phyloP scores from a whole-genome alignment of 2,797 vertebrate species.

The Pachyuromys duprasi region DNA sequence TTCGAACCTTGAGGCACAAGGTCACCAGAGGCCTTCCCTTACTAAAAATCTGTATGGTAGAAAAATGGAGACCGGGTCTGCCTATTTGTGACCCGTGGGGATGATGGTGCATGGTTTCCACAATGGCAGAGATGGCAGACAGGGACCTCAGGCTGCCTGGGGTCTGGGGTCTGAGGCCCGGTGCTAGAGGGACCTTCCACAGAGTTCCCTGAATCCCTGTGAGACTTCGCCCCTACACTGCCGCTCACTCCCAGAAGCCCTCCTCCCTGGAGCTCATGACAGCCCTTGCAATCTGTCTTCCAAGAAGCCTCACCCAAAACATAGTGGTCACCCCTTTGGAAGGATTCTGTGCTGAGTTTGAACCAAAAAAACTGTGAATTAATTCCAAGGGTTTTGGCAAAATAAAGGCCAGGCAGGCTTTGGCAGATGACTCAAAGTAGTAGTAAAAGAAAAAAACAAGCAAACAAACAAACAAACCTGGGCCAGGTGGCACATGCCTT shows the following conservation, averaged over 20 bases:
- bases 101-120: accelerated
- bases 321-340: neutral
- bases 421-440: neutral
- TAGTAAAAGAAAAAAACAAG: neutral
- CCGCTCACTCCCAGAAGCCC: neutral
- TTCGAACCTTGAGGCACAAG: neutral
- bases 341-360: neutral
- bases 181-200: neutral
- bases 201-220: neutral
- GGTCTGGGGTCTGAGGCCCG: too few species aligned
- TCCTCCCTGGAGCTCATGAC: neutral
- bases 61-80: accelerated
- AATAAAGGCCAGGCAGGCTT: neutral
- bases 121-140: accelerated
- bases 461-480: neutral
- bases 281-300: neutral
- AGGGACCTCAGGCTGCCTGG: neutral
- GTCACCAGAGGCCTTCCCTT: neutral
- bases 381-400: accelerated
- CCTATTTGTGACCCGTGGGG: too few species aligned
- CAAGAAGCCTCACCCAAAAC: neutral
- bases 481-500: neutral
- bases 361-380: neutral
- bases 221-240: neutral
- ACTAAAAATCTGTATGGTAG: neutral